These are phyloP conservation scores for Hapalemur alaotrensis DNA, from an alignment of 2,797 vertebrate species.

Conservation along the genomic window DNA sequence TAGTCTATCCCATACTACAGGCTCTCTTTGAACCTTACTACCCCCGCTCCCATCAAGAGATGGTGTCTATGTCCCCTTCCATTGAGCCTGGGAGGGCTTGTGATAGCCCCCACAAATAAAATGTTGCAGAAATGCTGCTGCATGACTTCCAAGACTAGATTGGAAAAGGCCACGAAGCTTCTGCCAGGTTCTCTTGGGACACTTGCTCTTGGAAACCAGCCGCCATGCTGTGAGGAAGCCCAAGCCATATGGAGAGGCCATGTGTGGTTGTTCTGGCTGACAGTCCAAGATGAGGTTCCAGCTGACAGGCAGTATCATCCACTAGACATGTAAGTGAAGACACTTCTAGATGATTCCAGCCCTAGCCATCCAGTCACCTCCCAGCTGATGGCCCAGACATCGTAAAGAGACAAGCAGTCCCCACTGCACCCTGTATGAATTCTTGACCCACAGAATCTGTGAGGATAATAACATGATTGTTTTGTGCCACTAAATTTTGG, in stretches of 20 bases:
- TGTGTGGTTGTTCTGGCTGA: neutral
- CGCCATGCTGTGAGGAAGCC: neutral
- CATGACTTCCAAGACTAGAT: neutral
- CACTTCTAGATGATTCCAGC: neutral
- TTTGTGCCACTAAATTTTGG: neutral
- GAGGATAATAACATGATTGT: neutral
- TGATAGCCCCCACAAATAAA: neutral
- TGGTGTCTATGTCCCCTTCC: neutral
- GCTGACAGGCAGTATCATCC: neutral
- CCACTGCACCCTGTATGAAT: neutral
- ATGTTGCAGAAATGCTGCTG: neutral
- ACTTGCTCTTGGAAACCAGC: neutral
- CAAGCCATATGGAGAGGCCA: neutral
- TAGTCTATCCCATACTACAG: neutral
- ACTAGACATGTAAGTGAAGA: neutral
- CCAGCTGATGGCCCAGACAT: neutral
- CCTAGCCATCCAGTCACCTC: neutral
- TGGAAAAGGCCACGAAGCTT: neutral
- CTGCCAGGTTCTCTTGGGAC: neutral
- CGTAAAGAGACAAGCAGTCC: neutral
- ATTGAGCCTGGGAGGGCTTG: neutral
- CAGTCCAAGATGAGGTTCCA: neutral
- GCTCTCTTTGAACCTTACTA: neutral
- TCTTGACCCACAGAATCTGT: neutral
- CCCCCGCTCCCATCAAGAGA: neutral